phyloP scores from a whole-genome alignment of 2,113 vertebrate genomes.

The Poicephalus meyeri region DNA sequence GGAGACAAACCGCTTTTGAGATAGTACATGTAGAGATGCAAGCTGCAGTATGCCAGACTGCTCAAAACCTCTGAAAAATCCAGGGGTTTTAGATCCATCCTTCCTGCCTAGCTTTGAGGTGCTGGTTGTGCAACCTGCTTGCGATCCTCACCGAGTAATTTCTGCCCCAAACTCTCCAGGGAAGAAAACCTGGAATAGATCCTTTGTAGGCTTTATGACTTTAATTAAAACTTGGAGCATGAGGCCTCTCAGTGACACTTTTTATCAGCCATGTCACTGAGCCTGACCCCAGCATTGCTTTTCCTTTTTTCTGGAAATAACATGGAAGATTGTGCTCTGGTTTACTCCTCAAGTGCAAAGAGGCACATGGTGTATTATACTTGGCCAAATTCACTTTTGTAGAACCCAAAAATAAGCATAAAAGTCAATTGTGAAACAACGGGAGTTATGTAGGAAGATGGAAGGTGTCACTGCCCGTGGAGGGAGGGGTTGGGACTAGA shows the following conservation, averaged over 20 bases:
- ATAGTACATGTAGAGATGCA: accelerated
- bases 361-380: accelerated
- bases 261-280: not conserved
- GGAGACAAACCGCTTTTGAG: not conserved
- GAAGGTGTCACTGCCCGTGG: not conserved
- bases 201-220: not conserved
- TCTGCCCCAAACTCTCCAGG: not conserved
- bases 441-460: not conserved
- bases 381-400: not conserved
- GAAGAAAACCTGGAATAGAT: not conserved
- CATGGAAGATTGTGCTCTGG: not conserved
- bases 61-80: not conserved
- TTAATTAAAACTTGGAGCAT: not conserved
- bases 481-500: not conserved
- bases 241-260: not conserved
- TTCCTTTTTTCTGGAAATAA: not conserved
- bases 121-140: not conserved
- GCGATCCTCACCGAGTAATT: not conserved
- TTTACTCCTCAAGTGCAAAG: not conserved
- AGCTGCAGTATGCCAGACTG: not conserved
- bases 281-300: not conserved
- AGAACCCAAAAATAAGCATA: not conserved
- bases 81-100: not conserved
- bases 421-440: not conserved
- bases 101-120: not conserved